phyloP scores from a whole-genome alignment of 2,797 vertebrate species.

The Ctenopoma multispine region DNA sequence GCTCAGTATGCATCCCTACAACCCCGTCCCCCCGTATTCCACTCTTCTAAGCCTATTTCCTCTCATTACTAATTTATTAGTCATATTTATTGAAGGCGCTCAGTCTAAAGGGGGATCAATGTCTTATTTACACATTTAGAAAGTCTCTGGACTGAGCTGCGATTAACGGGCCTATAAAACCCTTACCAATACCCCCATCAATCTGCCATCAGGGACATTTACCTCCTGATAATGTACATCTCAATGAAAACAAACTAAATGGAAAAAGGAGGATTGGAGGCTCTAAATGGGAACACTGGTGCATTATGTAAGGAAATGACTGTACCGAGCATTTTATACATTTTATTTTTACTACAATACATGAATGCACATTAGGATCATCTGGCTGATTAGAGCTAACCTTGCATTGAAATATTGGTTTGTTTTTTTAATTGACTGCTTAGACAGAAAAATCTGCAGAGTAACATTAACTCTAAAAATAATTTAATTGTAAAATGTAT shows the following conservation, averaged over 20 bases:
- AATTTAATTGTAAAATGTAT: not conserved
- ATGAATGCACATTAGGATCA: not conserved
- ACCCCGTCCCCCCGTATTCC: slow-evolving; percentile 22
- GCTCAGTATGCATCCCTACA: slow-evolving; percentile 26
- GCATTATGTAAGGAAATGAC: slow-evolving; percentile 19
- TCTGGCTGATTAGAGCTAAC: not conserved
- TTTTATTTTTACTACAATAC: not conserved
- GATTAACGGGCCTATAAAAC: slow-evolving; percentile 78
- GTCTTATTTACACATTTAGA: slow-evolving; percentile 83
- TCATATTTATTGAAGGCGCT: slow-evolving; percentile 79
- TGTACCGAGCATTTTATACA: not conserved
- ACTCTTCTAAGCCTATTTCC: slow-evolving; percentile 73
- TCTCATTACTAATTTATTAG: slow-evolving; percentile 83
- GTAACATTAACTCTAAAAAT: no score
- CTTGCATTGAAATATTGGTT: not conserved
- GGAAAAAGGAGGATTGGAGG: slow-evolving; percentile 10
- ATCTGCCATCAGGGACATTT: slow-evolving; percentile 67
- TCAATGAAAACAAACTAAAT: slow-evolving; percentile 37
- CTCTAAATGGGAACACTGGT: not conserved
- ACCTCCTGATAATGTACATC: slow-evolving; percentile 57
- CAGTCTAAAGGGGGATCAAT: slow-evolving; percentile 74
- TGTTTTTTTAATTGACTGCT: no score
- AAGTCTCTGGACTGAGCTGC: slow-evolving; percentile 62
- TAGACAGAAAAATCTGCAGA: not conserved
- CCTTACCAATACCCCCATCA: slow-evolving; percentile 66